Conservation (phyloP, 2,113 vertebrate species). For the Plotosus lineatus region DNA sequence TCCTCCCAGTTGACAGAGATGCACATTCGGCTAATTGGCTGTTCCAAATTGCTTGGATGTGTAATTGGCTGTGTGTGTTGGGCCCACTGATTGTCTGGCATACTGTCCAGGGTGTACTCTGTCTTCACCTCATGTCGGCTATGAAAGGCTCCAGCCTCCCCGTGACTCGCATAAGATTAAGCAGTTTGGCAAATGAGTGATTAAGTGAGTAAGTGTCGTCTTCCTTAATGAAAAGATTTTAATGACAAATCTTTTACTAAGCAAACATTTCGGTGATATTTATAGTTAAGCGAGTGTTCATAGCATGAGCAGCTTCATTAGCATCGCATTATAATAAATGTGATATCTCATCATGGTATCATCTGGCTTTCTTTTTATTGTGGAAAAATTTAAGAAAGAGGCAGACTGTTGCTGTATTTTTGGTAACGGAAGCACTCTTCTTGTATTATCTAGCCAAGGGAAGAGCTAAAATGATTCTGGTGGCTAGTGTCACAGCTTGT, state of each 20-base stretch:
- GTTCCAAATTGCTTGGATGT: too few relatives aligned
- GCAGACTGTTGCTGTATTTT: neutral
- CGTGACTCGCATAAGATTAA: too few relatives aligned
- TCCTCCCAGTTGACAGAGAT: too few relatives aligned
- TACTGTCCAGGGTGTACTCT: too few relatives aligned
- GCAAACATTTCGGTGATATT: neutral
- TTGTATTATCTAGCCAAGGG: neutral
- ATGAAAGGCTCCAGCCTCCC: too few relatives aligned
- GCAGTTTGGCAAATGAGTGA: too few relatives aligned
- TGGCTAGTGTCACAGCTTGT: neutral
- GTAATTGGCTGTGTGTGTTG: too few relatives aligned
- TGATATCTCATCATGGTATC: neutral
- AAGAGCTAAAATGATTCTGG: slow-evolving; percentile 9
- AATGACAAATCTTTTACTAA: neutral
- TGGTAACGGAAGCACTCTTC: neutral
- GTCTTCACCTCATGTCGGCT: too few relatives aligned
- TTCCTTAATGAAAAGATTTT: neutral
- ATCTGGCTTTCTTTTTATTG: neutral
- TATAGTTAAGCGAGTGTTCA: neutral
- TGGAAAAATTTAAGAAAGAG: neutral
- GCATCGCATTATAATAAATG: neutral
- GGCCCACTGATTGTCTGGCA: too few relatives aligned
- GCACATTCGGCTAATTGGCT: too few relatives aligned
- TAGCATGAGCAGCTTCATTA: neutral
- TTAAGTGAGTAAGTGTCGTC: too few relatives aligned